phyloP scores from a whole-genome alignment of 2,113 vertebrate genomes.

The Rhizomys pruinosus region DNA sequence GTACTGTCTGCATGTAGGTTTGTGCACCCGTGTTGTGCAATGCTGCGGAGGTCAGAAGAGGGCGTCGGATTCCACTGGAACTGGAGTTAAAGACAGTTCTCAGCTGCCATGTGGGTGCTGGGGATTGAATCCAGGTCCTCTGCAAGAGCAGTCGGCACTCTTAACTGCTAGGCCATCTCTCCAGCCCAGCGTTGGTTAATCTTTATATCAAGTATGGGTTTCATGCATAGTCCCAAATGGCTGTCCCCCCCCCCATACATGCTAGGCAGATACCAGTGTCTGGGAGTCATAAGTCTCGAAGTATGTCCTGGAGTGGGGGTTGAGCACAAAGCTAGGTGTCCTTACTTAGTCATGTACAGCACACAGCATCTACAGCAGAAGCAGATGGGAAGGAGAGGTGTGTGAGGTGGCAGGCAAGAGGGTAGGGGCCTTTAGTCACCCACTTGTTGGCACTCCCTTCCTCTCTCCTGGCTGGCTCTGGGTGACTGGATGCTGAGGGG shows the following conservation, averaged over 20 bases:
- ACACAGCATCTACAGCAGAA: background rate
- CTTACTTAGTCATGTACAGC: background rate
- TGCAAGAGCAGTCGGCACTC: too few species aligned
- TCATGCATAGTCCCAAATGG: background rate
- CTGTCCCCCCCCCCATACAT: too few species aligned
- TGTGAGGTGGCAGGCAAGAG: background rate
- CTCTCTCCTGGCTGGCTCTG: background rate
- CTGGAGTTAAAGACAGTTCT: too few species aligned
- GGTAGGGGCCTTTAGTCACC: constrained; percentile 18
- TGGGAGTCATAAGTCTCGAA: background rate
- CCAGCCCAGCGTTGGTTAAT: too few species aligned
- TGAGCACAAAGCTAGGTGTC: too few species aligned
- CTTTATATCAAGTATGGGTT: rapidly evolving
- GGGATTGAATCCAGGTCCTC: too few species aligned
- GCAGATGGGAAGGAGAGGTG: background rate
- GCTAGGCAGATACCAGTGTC: background rate
- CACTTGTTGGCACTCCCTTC: background rate
- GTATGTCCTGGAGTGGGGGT: background rate
- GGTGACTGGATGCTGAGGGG: constrained; percentile 51
- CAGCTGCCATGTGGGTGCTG: too few species aligned
- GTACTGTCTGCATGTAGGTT: too few species aligned
- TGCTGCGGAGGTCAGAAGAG: too few species aligned
- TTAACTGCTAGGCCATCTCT: too few species aligned
- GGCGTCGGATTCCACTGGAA: too few species aligned
- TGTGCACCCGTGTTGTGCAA: too few species aligned